A percentile compares a stretch with the other conserved stretches of the same genome.
Evolutionary conservation across 35 echinoderm and acorn worm species (phyloP).

Genomic region (Lytechinus pictus): DNA sequence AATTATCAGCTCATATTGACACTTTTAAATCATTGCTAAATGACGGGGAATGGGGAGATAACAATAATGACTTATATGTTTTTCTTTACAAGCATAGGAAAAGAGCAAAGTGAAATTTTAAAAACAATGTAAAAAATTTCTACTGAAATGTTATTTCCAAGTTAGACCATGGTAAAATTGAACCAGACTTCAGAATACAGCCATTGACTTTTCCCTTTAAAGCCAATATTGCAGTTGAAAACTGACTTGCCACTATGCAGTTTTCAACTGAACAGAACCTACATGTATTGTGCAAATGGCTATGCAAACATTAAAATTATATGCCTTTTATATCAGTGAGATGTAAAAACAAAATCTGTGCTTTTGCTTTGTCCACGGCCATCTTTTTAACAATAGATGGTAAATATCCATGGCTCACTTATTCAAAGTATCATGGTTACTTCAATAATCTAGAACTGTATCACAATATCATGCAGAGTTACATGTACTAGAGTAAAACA

Average conservation of each 20-base stretch:
- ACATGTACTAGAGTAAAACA: too few species aligned
- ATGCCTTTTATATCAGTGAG: not conserved
- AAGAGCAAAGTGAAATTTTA: too few species aligned
- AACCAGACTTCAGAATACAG: not conserved
- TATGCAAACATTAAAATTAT: not conserved
- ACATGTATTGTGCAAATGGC: not conserved
- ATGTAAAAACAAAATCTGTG: constrained; percentile 11
- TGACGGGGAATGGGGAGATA: too few species aligned
- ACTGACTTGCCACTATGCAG: not conserved
- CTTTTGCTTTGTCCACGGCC: not conserved
- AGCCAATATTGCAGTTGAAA: not conserved
- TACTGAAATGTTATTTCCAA: too few species aligned
- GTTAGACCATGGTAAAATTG: too few species aligned
- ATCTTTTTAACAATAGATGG: not conserved
- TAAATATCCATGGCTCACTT: not conserved
- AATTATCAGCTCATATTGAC: too few species aligned
- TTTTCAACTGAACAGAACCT: not conserved
- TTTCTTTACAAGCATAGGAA: too few species aligned
- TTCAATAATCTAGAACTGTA: not conserved
- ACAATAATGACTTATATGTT: too few species aligned
- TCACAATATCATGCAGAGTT: too few species aligned
- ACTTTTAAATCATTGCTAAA: too few species aligned
- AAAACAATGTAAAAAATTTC: too few species aligned
- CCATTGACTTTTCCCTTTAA: not conserved
- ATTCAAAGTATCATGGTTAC: not conserved